These are phyloP conservation scores for Pseudococcus longispinus DNA, from an alignment of 2,888 invertebrate species.

Conservation along the genomic window DNA sequence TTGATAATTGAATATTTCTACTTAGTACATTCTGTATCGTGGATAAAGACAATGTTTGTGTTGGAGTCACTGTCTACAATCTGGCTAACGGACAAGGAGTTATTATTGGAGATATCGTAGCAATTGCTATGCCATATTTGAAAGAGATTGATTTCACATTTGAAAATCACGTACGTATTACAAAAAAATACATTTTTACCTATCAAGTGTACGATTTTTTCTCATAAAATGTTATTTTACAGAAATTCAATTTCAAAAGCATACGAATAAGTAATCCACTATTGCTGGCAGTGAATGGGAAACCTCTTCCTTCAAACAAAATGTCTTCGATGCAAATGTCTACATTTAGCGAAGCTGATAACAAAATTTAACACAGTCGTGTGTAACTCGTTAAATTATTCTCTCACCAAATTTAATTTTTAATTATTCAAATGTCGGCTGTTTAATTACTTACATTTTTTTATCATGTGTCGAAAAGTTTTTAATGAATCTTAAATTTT, in stretches of 20 bases:
- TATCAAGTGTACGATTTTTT: not conserved
- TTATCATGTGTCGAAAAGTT: not conserved
- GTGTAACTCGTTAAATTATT: not conserved
- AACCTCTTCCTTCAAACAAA: conserved; percentile 43
- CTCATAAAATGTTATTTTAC: conserved; percentile 62
- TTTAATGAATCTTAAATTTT: not conserved
- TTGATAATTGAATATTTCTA: conserved; percentile 5
- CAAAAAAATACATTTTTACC: not conserved
- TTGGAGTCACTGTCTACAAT: conserved; percentile 83
- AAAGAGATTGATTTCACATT: conserved; percentile 69
- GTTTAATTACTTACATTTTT: not conserved
- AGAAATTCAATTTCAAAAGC: conserved; percentile 76
- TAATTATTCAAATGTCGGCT: not conserved
- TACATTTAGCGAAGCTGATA: conserved; percentile 52
- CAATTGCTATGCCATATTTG: conserved; percentile 78
- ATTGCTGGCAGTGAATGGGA: conserved; percentile 73
- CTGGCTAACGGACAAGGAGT: conserved; percentile 81
- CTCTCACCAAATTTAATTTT: not conserved
- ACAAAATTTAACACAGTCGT: not conserved
- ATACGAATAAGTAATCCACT: conserved; percentile 82
- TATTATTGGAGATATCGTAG: conserved; percentile 83
- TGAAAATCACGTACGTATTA: conserved; percentile 66
- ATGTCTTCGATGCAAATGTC: conserved; percentile 53
- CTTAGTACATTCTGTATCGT: conserved; percentile 81
- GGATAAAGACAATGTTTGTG: conserved; percentile 74